Conservation (phyloP, 2,888 invertebrate species). For the Lutraria lutraria region DNA sequence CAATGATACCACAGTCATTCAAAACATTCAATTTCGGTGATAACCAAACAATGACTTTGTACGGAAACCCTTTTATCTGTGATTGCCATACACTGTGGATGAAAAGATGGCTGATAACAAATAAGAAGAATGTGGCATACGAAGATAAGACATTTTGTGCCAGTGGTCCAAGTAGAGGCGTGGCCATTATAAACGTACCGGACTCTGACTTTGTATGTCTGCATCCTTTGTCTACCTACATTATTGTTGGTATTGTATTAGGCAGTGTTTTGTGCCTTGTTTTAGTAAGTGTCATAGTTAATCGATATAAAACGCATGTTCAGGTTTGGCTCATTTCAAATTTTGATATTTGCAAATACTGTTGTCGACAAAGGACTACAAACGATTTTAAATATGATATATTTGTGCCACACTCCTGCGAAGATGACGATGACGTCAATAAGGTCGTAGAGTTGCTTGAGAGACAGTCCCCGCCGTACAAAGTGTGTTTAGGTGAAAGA, state of each 20-base stretch:
- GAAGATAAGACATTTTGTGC: constrained; percentile 50
- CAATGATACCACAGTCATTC: constrained; percentile 60
- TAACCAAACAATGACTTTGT: constrained; percentile 42
- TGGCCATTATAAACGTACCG: constrained; percentile 24
- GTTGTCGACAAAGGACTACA: constrained; percentile 31
- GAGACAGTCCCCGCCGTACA: constrained; percentile 38
- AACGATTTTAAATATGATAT: constrained; percentile 46
- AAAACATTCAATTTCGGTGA: constrained; percentile 45
- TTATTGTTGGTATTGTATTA: neutral
- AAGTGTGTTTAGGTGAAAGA: constrained; percentile 46
- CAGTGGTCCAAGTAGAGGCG: constrained; percentile 32
- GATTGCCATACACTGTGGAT: constrained; percentile 73
- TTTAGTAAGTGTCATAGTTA: neutral
- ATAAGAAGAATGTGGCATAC: constrained; percentile 33
- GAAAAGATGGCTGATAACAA: constrained; percentile 67
- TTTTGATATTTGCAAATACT: constrained; percentile 32
- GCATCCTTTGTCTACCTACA: neutral
- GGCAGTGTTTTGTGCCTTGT: constrained; percentile 21
- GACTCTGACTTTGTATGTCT: constrained; percentile 48
- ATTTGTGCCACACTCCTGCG: constrained; percentile 57
- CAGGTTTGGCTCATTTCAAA: constrained; percentile 41
- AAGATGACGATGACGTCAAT: constrained; percentile 48
- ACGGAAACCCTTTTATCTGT: constrained; percentile 71
- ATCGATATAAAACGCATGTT: neutral
- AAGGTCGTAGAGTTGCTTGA: constrained; percentile 37